Evolutionary conservation across 2,113 vertebrate genomes (phyloP), one percentile per base, ranked within the genome.

Genomic region (Pygathrix nemaeus): DNA sequence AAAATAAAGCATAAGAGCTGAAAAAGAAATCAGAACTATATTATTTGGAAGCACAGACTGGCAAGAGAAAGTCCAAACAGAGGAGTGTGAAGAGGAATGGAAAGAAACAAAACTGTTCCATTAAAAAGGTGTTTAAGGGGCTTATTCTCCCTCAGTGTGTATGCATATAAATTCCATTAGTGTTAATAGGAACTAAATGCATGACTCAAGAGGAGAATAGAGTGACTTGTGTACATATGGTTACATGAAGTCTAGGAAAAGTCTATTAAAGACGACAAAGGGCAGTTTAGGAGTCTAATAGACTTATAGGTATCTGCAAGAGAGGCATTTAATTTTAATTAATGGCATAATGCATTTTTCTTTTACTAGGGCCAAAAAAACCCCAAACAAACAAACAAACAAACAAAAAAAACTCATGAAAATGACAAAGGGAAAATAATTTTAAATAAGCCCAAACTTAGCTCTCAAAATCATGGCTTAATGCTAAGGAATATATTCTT

Each of bases 41-140:
- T 88, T 94, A 90, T 90, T 96, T 93, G 85, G 78, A 94, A 96
- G 94, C 93, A 70, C 68, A 76, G 16, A 40, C 59, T 93, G 92
- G 48, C 86, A 84, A 50, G 98, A 98, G 80, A 95, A 96, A 96
- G 96, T 90, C 85, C 90, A 97, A 96, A 97, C 12, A 89, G 82
- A 91, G 93, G 93, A 86, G 92, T 89, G 92, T 96, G 76, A 93
- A 95, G 97, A 98, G 97, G 97, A 98, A 98, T 91, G 88, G 96
- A 96, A 96, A 98, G 98, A 98, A 98, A 98, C 95, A 97, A 98
- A 99, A 87, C 88, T 82, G 89, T 90, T 98, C 96, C 94, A 92
- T 96, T 98, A 98, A 98, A 98, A 95, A 98, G 93, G 98, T 98
- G 97, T 98, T 98, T 98, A 98, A 98, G 86, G 97, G 95, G 96